Evolutionary conservation across 2,113 vertebrate genomes (phyloP).

Genomic region (Crotalus helleri): DNA sequence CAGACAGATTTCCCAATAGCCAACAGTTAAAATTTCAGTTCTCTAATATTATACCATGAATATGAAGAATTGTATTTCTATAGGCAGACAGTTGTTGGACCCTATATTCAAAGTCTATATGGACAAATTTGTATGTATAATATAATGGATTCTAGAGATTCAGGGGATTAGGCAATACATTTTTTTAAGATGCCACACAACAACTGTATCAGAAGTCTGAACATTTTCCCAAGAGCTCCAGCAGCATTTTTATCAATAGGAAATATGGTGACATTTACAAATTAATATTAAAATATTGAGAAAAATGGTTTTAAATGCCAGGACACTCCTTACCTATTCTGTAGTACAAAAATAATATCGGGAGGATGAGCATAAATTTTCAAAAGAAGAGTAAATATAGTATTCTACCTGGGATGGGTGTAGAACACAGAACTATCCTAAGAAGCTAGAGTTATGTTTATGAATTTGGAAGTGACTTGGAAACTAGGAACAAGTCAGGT

Average conservation of each 20-base stretch:
- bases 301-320: background rate
- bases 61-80: background rate
- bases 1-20: background rate
- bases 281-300: background rate
- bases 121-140: background rate
- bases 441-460: background rate
- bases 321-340: background rate
- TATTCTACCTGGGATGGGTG: background rate
- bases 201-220: background rate
- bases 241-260: background rate
- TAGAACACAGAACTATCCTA: background rate
- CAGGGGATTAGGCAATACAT: background rate
- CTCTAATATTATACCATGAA: background rate
- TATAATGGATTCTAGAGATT: background rate
- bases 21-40: background rate
- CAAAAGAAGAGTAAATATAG: background rate
- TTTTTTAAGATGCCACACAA: background rate
- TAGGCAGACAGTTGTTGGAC: background rate
- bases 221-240: background rate
- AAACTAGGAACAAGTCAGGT: background rate
- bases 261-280: background rate
- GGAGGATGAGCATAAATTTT: background rate
- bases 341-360: background rate
- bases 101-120: background rate
- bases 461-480: background rate